Base-by-base conservation (phyloP, 1,140 invertebrate species). In the Apocrypta bakeri region DNA sequence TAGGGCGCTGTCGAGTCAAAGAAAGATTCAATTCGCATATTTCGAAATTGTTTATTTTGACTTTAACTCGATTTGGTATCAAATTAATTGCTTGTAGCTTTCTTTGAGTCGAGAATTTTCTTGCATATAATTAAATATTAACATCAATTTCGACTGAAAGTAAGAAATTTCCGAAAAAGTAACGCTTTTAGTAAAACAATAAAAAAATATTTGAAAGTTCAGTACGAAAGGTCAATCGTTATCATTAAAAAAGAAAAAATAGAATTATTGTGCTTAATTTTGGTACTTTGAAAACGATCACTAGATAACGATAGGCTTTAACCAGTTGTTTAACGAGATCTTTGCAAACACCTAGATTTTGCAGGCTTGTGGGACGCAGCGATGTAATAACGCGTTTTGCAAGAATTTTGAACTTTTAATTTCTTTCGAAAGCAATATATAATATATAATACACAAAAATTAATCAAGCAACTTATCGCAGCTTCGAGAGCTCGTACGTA, bases 401-500 rank as follows among this genome's bases (percentile, higher is more conserved):
- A 74, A 68, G 12, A 24, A 37, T 48, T 81, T 74, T 74, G 12
- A 71, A 71, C 72, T 73, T 33, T 73, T n/a, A n/a, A 80, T 72
- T 73, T 71, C 48, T 56, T 56, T 56, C 21, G 17, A 56, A n/a
- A 56, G 48, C 48, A 56, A n/a, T 21, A 27, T 27, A 27, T 27
- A 25, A 27, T 4, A 11, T 66, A 27, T n/a, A 64, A 40, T n/a
- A n/a, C n/a, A n/a, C n/a, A n/a, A 63, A 80, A 80, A 80, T 80
- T 80, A 72, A 80, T 80, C 21, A 72, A 72, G 31, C 66, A 81
- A 81, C 27, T 81, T 75, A 75, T 68, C 79, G 80, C 73, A 82
- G 73, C 80, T 77, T 82, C n/a, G 61, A 76, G 61, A 76, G 73
- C 66, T 82, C 90, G 95, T 95, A 91, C 94, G 94, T 94, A 92